A percentile compares a stretch with the other conserved stretches of the same genome.
Conservation (phyloP, 37 sponge, comb jelly and placozoan genomes). For the Ephydatia muelleri region DNA sequence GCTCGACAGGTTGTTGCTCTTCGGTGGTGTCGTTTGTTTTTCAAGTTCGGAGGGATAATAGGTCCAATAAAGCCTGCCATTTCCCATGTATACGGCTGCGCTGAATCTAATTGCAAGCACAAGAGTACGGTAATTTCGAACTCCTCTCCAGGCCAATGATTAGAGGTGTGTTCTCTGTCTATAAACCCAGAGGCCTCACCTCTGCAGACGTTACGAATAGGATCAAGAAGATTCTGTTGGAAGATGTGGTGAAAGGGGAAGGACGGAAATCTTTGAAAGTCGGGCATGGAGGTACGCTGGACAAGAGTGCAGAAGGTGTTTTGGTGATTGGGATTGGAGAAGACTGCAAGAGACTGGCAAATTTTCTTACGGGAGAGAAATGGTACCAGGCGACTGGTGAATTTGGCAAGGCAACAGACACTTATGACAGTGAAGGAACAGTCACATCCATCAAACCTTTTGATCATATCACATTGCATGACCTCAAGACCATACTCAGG, state of each 20-base stretch:
- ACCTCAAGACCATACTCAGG: constrained; percentile 19
- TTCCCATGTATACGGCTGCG: neutral
- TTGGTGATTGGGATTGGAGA: constrained; percentile 76
- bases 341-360: constrained; percentile 60
- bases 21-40: no score
- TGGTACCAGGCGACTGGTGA: constrained; percentile 45
- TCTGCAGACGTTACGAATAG: constrained; percentile 35
- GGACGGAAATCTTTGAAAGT: constrained; percentile 40
- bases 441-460: constrained; percentile 24
- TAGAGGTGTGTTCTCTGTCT: constrained; percentile 64
- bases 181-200: constrained; percentile 60
- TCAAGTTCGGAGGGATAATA: constrained; percentile 44
- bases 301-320: constrained; percentile 76
- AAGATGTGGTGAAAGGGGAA: neutral
- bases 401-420: constrained; percentile 71
- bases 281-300: constrained; percentile 87
- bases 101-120: neutral
- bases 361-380: constrained; percentile 42
- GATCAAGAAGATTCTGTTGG: constrained; percentile 25
- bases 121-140: neutral
- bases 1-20: neutral
- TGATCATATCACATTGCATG: constrained; percentile 22
- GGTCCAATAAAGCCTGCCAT: constrained; percentile 62
- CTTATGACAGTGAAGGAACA: constrained; percentile 50
- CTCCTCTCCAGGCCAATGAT: neutral